Conservation (phyloP, 2,113 vertebrate species). For the Sylvia atricapilla region DNA sequence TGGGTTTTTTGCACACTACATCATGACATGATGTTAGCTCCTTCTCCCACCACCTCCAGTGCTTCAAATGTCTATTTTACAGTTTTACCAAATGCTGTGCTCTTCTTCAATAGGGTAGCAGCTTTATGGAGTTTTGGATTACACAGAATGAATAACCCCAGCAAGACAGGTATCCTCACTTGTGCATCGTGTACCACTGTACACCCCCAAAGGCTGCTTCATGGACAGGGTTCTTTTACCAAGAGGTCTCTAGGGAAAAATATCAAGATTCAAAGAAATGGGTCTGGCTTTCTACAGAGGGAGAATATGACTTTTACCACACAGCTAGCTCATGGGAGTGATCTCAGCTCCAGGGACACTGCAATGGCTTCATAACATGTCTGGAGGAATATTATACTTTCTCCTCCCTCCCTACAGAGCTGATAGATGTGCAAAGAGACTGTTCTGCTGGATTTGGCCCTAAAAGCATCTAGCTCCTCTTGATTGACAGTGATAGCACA, state of each 20-base stretch:
- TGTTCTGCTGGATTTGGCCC: constrained; percentile 27
- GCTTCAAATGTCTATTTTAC: not conserved
- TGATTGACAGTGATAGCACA: constrained; percentile 79
- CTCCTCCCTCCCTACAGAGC: not conserved
- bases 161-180: not conserved
- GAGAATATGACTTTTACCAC: not conserved
- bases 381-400: not conserved
- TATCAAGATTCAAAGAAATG: not conserved
- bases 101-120: not conserved
- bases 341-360: not conserved
- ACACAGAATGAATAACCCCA: not conserved
- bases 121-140: not conserved
- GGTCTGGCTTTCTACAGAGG: not conserved
- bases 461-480: constrained; percentile 53
- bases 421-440: not conserved
- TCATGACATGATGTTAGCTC: fast-evolving
- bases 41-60: not conserved
- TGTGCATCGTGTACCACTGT: not conserved
- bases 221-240: not conserved
- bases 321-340: not conserved
- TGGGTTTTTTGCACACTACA: not conserved
- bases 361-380: not conserved
- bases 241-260: not conserved
- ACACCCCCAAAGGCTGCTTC: not conserved
- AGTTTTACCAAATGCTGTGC: not conserved